phyloP scores from a whole-genome alignment of 1,140 invertebrate genomes.

The Eubasilissa regina region DNA sequence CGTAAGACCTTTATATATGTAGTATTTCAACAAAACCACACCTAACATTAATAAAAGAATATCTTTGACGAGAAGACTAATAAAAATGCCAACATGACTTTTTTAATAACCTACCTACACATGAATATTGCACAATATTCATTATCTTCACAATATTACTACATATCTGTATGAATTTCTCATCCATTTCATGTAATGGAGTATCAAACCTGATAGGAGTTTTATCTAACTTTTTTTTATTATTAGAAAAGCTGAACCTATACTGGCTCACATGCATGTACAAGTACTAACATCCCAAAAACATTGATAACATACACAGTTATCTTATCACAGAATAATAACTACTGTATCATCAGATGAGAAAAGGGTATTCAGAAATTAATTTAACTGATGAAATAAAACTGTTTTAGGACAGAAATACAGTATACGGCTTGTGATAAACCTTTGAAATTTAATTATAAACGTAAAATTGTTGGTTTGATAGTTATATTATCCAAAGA shows the following conservation, averaged over 20 bases:
- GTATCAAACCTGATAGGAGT: not conserved
- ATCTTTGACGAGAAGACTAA: too few relatives aligned
- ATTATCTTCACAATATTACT: conserved; percentile 23
- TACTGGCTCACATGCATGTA: not conserved
- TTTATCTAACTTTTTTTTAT: conserved; percentile 25
- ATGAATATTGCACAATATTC: conserved; percentile 5
- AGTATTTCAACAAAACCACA: too few relatives aligned
- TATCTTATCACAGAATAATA: conserved; percentile 10
- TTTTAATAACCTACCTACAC: not conserved
- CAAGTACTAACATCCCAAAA: not conserved
- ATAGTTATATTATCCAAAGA: too few relatives aligned
- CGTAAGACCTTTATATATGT: too few relatives aligned
- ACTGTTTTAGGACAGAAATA: too few relatives aligned
- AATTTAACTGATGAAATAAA: too few relatives aligned
- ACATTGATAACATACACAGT: not conserved
- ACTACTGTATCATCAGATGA: too few relatives aligned
- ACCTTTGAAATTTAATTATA: too few relatives aligned
- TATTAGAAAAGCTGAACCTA: conserved; percentile 33
- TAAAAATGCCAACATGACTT: not conserved
- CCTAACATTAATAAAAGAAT: too few relatives aligned
- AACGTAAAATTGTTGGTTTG: too few relatives aligned
- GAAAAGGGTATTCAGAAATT: too few relatives aligned
- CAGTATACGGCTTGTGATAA: too few relatives aligned
- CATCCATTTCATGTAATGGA: conserved; percentile 5
- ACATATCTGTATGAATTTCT: conserved; percentile 13